Percentiles rank a stretch among this genome's conserved stretches.
These are phyloP conservation scores for Tribolium castaneum DNA, from an alignment of 1,140 invertebrate species.

Conservation along the genomic window DNA sequence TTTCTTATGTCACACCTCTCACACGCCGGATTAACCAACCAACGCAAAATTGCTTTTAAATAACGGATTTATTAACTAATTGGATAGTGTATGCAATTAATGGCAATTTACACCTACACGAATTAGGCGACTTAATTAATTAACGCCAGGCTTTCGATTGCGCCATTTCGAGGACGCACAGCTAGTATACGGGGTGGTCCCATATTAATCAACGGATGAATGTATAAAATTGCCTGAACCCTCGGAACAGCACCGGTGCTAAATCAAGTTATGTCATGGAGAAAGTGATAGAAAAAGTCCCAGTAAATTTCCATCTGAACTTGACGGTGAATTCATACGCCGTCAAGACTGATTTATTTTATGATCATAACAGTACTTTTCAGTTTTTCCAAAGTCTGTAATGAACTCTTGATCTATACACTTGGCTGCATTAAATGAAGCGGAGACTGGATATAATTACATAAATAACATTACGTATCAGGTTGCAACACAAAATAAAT, in stretches of 20 bases:
- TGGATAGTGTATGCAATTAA: conserved; percentile 20
- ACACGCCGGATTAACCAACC: not conserved
- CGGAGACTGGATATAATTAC: not conserved
- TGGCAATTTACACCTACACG: conserved; percentile 23
- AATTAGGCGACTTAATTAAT: conserved; percentile 15
- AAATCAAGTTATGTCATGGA: conserved; percentile 3
- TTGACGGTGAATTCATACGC: not conserved
- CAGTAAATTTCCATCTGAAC: conserved; percentile 5
- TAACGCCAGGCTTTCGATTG: not conserved
- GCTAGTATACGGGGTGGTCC: no score
- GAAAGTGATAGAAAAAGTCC: conserved; percentile 23
- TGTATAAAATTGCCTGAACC: no score
- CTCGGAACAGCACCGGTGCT: not conserved
- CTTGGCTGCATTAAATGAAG: not conserved
- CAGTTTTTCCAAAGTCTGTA: not conserved
- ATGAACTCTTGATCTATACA: not conserved
- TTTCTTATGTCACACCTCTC: conserved; percentile 17
- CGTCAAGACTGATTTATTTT: not conserved
- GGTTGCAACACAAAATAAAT: not conserved
- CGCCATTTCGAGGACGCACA: not conserved
- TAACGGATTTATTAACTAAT: conserved; percentile 30
- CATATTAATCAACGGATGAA: no score
- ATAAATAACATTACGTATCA: not conserved
- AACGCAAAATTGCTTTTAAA: not conserved
- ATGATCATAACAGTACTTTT: not conserved